A percentile compares a stretch with the other conserved stretches of the same genome.
phyloP scores from a whole-genome alignment of 2,888 invertebrate genomes.

The Athalia rosae region DNA sequence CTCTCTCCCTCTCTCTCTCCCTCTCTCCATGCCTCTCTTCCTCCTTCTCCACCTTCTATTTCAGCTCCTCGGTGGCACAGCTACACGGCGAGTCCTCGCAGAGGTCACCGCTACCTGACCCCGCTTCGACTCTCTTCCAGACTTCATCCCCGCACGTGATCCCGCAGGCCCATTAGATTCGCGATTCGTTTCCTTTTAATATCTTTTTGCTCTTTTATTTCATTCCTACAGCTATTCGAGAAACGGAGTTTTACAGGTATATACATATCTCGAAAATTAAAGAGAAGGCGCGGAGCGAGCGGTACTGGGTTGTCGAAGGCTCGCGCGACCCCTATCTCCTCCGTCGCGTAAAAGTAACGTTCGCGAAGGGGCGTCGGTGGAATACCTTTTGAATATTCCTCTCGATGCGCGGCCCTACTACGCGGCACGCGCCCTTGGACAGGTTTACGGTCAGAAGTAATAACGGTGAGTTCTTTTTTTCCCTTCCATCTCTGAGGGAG shows the following conservation, averaged over 20 bases:
- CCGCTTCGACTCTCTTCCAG: constrained; percentile 42
- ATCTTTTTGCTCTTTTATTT: neutral
- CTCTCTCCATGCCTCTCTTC: constrained; percentile 28
- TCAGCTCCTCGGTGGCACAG: no score
- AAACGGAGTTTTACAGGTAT: neutral
- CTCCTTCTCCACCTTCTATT: neutral
- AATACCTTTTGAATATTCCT: constrained; percentile 46
- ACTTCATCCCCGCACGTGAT: constrained; percentile 27
- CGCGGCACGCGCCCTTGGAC: constrained; percentile 41
- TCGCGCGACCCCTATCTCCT: neutral
- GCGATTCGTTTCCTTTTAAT: constrained; percentile 41
- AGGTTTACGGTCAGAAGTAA: constrained; percentile 43
- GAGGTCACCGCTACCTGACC: constrained; percentile 20
- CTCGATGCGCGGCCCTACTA: constrained; percentile 21
- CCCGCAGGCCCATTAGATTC: constrained; percentile 46
- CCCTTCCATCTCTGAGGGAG: constrained; percentile 40
- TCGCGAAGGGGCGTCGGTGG: constrained; percentile 35
- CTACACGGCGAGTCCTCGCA: neutral
- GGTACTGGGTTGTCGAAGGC: neutral
- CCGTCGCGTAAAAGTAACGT: constrained; percentile 9
- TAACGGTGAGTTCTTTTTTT: constrained; percentile 30
- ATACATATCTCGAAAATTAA: neutral
- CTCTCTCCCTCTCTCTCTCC: constrained; percentile 23
- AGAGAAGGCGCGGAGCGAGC: neutral
- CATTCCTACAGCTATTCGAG: no score